Evolutionary conservation across 2,113 vertebrate species (phyloP).

Genomic region (Pelusios castaneus): DNA sequence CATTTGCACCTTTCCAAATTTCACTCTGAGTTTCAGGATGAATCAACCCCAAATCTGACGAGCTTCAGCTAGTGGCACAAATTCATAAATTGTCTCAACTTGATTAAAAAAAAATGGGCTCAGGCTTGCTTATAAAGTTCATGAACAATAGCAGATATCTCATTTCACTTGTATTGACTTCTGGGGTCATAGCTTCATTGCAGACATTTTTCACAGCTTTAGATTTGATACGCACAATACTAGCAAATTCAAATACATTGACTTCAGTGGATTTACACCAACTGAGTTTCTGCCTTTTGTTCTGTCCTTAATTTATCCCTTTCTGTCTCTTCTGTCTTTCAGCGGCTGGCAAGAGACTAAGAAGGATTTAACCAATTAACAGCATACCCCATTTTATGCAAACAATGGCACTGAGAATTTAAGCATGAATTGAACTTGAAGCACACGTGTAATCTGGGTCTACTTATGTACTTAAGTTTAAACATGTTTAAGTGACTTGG

Average conservation of each 20-base stretch:
- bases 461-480: background rate
- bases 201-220: fast-evolving
- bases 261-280: background rate
- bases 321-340: background rate
- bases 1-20: background rate
- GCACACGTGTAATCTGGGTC: background rate
- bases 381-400: background rate
- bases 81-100: background rate
- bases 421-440: background rate
- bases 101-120: background rate
- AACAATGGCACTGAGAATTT: background rate
- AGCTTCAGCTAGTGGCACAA: background rate
- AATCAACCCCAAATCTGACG: fast-evolving
- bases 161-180: background rate
- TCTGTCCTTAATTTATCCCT: background rate
- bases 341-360: background rate
- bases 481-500: background rate
- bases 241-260: fast-evolving
- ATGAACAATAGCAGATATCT: background rate
- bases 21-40: background rate
- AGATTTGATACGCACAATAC: fast-evolving
- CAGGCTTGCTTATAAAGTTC: background rate
- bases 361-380: background rate
- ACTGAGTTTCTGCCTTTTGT: fast-evolving
- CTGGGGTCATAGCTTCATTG: background rate